These are phyloP conservation scores for Bursaphelenchus okinawaensis DNA, from an alignment of 2,888 invertebrate genomes.

Conservation along the genomic window DNA sequence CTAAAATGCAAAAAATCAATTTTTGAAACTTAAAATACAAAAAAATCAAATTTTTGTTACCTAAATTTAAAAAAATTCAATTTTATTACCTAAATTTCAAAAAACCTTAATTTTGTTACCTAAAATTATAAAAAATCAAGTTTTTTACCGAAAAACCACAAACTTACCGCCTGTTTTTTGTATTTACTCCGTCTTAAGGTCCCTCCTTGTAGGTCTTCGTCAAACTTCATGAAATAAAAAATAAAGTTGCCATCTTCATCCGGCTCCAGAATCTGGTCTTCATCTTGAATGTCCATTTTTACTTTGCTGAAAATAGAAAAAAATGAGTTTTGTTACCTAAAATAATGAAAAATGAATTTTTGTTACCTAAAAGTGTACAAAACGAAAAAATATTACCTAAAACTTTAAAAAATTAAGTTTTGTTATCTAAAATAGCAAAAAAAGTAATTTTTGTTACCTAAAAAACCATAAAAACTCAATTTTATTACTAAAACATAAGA, in stretches of 20 bases:
- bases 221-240: constrained; percentile 22
- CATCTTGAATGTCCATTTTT: constrained; percentile 30
- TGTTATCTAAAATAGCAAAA: too few relatives aligned
- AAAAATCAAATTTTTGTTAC: background rate
- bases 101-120: too few relatives aligned
- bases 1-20: background rate
- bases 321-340: too few relatives aligned
- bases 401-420: too few relatives aligned
- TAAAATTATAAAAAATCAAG: background rate
- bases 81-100: background rate
- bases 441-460: too few relatives aligned
- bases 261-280: constrained; percentile 22
- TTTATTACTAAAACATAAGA: too few relatives aligned
- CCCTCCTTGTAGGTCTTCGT: background rate
- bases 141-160: background rate
- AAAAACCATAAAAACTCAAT: too few relatives aligned
- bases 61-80: background rate
- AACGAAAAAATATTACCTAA: too few relatives aligned
- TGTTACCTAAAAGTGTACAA: background rate
- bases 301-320: constrained; percentile 33
- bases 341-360: background rate
- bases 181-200: background rate
- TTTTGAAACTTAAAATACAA: too few relatives aligned
- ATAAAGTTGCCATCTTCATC: constrained; percentile 20
- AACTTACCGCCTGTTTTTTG: background rate